Evolutionary conservation across 2,888 invertebrate species (phyloP).

Genomic region (Eristalis arbustorum): DNA sequence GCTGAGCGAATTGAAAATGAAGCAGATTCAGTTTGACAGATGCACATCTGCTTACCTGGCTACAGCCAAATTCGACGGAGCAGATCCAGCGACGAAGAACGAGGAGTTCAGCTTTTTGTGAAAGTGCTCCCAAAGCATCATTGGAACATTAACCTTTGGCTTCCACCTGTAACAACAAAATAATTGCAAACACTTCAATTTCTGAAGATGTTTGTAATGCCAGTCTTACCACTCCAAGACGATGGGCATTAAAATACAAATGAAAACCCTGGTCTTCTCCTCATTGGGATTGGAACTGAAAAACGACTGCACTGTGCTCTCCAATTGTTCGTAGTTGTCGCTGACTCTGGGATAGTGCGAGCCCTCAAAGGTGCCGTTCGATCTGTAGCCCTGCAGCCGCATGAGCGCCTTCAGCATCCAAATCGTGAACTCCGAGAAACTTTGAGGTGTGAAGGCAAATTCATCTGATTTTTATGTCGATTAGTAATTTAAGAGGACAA

Average conservation of each 20-base stretch:
- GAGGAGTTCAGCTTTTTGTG: conserved; percentile 82
- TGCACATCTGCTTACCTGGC: conserved; percentile 72
- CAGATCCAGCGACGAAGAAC: conserved; percentile 81
- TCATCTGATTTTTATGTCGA: conserved; percentile 58
- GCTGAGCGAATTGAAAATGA: conserved; percentile 33
- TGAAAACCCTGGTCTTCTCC: conserved; percentile 80
- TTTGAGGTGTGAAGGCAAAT: conserved; percentile 71
- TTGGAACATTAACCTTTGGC: conserved; percentile 81
- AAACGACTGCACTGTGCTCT: conserved; percentile 80
- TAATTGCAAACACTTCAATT: background rate
- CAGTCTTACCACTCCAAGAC: conserved; percentile 78
- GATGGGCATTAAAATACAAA: conserved; percentile 80
- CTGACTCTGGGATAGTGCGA: conserved; percentile 64
- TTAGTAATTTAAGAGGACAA: background rate
- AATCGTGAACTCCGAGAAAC: conserved; percentile 76
- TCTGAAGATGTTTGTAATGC: no score
- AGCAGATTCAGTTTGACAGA: background rate
- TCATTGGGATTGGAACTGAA: conserved; percentile 80
- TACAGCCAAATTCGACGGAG: conserved; percentile 80
- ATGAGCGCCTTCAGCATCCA: conserved; percentile 81
- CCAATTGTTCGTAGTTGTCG: conserved; percentile 81
- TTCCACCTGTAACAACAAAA: conserved; percentile 78
- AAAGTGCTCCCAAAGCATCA: conserved; percentile 83
- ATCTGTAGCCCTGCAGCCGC: conserved; percentile 78
- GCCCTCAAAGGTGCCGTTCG: conserved; percentile 77